Percentiles rank a stretch among this genome's conserved stretches.
Conservation (phyloP, 2,888 invertebrate species). For the Steromphala cineraria region DNA sequence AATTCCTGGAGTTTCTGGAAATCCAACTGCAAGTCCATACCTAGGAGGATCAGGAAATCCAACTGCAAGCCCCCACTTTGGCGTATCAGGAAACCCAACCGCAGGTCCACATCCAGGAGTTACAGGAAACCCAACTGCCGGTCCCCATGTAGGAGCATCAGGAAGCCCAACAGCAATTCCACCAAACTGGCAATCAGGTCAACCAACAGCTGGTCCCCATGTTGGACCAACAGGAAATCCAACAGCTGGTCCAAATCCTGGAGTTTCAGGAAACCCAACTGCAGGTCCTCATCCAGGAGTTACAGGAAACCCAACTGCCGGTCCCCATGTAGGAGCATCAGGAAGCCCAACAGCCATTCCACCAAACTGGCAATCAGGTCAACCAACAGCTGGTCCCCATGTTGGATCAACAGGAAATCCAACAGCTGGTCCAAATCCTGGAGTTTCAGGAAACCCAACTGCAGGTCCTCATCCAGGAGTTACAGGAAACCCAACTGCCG, state of each 20-base stretch:
- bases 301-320: slow-evolving; percentile 27
- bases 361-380: not conserved
- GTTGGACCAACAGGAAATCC: not conserved
- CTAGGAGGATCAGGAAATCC: not conserved
- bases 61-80: slow-evolving; percentile 11
- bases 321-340: not conserved
- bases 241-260: not conserved
- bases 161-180: not conserved
- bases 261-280: not conserved
- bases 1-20: not conserved
- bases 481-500: not conserved
- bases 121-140: not conserved
- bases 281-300: slow-evolving; percentile 25
- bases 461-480: no score
- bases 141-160: not conserved
- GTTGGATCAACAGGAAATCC: slow-evolving; percentile 2
- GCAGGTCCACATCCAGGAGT: not conserved
- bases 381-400: not conserved
- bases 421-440: not conserved
- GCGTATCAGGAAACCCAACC: slow-evolving; percentile 14
- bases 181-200: not conserved
- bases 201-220: slow-evolving; percentile 7
- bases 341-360: not conserved
- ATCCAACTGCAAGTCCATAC: slow-evolving; percentile 24
- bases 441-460: no score